These are phyloP conservation scores for Pristionchus fissidentatus DNA, from an alignment of 2,888 invertebrate genomes.

Conservation along the genomic window DNA sequence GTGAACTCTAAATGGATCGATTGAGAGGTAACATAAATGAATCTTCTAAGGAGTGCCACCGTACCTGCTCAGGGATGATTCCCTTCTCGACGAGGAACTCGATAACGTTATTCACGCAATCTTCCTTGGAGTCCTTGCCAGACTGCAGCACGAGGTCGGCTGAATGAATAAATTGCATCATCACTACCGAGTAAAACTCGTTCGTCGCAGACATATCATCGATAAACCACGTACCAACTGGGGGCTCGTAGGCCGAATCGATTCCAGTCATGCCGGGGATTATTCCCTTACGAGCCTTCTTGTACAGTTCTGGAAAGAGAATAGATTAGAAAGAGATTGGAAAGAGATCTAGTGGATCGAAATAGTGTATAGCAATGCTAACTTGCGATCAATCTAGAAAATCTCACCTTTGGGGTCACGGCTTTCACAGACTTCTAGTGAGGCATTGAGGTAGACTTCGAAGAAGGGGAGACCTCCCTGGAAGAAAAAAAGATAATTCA, in stretches of 20 bases:
- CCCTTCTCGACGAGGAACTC: slow-evolving; percentile 84
- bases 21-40: not conserved
- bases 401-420: slow-evolving; percentile 91
- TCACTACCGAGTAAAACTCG: no score
- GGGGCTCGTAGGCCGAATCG: slow-evolving; percentile 85
- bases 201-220: no score
- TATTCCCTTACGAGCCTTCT: slow-evolving; percentile 93
- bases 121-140: slow-evolving; percentile 76
- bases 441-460: slow-evolving; percentile 96
- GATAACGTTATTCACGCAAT: slow-evolving; percentile 89
- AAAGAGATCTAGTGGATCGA: not conserved
- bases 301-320: slow-evolving; percentile 84
- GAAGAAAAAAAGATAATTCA: slow-evolving; percentile 7
- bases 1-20: not conserved
- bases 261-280: slow-evolving; percentile 91
- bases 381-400: not conserved
- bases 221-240: slow-evolving; percentile 55
- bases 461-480: slow-evolving; percentile 89
- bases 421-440: slow-evolving; percentile 91
- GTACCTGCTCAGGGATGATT: slow-evolving; percentile 68
- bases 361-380: not conserved
- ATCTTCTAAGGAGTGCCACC: not conserved
- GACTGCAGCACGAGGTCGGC: not conserved
- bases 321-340: not conserved
- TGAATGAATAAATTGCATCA: no score